A percentile compares a stretch with the other conserved stretches of the same genome.
Conservation (phyloP, 2,113 vertebrate species). For the Misgurnus anguillicaudatus region DNA sequence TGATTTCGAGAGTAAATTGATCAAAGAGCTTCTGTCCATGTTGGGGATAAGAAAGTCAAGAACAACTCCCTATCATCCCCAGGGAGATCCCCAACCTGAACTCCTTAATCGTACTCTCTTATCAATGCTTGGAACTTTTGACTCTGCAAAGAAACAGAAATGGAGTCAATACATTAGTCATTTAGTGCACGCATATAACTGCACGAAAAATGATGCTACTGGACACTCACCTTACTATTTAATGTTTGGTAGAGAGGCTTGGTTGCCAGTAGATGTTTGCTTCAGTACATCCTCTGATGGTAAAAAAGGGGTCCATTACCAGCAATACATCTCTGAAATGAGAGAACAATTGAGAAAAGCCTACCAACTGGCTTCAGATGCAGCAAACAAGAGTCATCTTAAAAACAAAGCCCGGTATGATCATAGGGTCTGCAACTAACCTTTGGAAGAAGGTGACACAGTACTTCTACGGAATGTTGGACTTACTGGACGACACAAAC, state of each 20-base stretch:
- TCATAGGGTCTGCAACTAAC: neutral
- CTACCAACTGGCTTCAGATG: no score
- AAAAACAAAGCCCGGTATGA: constrained; percentile 30
- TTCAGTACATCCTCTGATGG: neutral
- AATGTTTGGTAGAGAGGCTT: constrained; percentile 15
- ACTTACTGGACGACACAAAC: constrained; percentile 18
- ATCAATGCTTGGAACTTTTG: no score
- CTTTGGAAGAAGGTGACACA: constrained; percentile 16
- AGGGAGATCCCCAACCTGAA: no score
- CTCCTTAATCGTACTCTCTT: no score
- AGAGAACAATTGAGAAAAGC: no score
- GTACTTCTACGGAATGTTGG: constrained; percentile 10
- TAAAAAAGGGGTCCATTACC: neutral
- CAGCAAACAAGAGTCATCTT: constrained; percentile 2
- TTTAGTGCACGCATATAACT: constrained; percentile 8
- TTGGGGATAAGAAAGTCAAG: no score
- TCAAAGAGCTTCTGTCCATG: no score
- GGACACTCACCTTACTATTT: constrained; percentile 29
- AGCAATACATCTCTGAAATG: neutral
- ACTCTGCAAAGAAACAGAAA: no score
- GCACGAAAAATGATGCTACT: neutral
- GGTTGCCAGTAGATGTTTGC: neutral
- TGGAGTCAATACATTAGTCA: neutral
- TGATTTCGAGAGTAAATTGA: no score
- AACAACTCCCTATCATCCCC: no score